Evolutionary conservation across 2,888 invertebrate genomes (phyloP), one percentile per base, ranked within the genome.

Genomic region (Megaustenia siamemsis): DNA sequence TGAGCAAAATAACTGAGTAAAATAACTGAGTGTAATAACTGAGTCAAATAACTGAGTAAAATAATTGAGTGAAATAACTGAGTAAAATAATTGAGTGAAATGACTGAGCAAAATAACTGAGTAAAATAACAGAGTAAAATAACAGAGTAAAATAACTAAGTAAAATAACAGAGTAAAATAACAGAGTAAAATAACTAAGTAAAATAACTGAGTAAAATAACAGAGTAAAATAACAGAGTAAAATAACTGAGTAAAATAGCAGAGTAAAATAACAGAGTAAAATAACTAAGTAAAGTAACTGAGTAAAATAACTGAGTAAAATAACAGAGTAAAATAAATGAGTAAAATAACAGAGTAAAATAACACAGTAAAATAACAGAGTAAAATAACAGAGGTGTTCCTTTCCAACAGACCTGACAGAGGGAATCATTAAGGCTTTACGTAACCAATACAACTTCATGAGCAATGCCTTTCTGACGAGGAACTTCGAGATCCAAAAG

Each of bases 381-480:
- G 56, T 5, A 15, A 56, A 24, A 56, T 21, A 56, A 24, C 10
- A 56, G 56, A 56, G 56, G 21, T 21, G 56, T 5, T n/a, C 40
- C 40, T 24, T 1, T 40, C 21, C 5, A 21, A 24, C 84, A 79
- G 84, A 78, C 45, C 88, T 89, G 1, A 88, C 89, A n/a, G 90
- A 90, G 75, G 88, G 90, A 28, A 90, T 91, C 73, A 87, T 91
- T 32, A 91, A 90, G 24, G 90, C 91, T 12, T 83, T 91, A 69
- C 88, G 89, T 40, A 92, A 90, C 84, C 92, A 91, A 86, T 91
- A 91, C 85, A 90, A 90, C 43, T 92, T 90, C 85, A 89, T 92
- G 77, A 87, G 90, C 35, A 90, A 89, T 85, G 90, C 90, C 32
- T 88, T 92, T 21, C 73, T 92, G 63, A 87, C 90, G 1, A 90